phyloP scores from a whole-genome alignment of 2,888 invertebrate genomes.

The Mimas tiliae region DNA sequence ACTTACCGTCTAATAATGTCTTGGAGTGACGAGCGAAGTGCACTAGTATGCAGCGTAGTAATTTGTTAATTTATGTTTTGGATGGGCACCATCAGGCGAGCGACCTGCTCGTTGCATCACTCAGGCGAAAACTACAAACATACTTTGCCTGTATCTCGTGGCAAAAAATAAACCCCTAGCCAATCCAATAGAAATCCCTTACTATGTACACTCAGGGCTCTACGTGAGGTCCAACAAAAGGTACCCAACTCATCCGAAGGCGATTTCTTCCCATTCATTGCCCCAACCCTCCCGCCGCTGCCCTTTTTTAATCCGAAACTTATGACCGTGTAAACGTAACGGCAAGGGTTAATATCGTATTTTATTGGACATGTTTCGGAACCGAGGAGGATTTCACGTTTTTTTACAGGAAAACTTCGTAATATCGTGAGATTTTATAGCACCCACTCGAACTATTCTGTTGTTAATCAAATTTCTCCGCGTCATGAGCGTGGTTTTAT shows the following conservation, averaged over 20 bases:
- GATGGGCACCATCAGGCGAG: no score
- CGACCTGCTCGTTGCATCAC: no score
- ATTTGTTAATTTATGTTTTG: no score
- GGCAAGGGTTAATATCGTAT: constrained; percentile 73
- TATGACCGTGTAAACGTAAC: constrained; percentile 75
- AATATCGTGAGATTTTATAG: constrained; percentile 5
- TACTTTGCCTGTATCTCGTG: no score
- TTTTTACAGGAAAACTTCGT: constrained; percentile 7
- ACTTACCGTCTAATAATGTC: no score
- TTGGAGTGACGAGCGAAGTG: no score
- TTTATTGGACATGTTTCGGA: constrained; percentile 64
- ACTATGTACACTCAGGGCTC: constrained; percentile 38
- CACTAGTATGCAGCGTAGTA: no score
- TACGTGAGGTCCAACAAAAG: constrained; percentile 48
- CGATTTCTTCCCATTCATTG: constrained; percentile 59
- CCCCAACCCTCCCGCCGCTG: constrained; percentile 40
- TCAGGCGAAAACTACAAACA: no score
- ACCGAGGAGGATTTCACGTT: constrained; percentile 23
- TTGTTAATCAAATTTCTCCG: constrained; percentile 10
- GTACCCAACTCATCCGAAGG: constrained; percentile 59
- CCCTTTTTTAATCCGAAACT: constrained; percentile 77
- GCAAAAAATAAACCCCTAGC: background rate
- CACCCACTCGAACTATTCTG: constrained; percentile 1
- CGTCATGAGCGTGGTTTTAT: background rate
- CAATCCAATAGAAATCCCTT: background rate